Conservation (phyloP, 2,113 vertebrate genomes). For the Apaloderma vittatum region DNA sequence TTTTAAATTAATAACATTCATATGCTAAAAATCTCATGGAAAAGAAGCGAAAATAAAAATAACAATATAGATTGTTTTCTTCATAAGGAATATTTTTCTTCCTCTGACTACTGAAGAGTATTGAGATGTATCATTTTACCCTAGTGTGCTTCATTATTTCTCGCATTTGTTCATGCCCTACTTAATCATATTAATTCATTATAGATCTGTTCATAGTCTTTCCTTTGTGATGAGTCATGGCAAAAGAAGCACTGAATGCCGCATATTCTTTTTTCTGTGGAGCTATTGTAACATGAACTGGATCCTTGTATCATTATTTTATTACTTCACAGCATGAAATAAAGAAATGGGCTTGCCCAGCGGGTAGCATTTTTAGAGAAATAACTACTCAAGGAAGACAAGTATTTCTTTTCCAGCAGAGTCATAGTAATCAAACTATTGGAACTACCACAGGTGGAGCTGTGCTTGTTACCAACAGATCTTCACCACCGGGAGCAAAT, state of each 20-base stretch:
- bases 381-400: neutral
- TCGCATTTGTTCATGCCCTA: neutral
- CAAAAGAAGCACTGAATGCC: neutral
- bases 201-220: neutral
- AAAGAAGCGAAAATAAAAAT: neutral
- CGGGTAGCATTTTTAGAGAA: neutral
- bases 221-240: neutral
- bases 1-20: neutral
- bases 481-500: neutral
- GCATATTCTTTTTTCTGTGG: neutral
- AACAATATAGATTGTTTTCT: neutral
- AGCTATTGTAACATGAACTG: neutral
- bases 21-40: neutral
- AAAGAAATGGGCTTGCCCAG: neutral
- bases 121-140: neutral
- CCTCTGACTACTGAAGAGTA: neutral
- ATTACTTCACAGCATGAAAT: neutral
- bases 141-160: neutral
- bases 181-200: constrained; percentile 6
- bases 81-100: neutral
- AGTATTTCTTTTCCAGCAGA: neutral
- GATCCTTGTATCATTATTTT: neutral
- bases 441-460: neutral
- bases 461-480: neutral
- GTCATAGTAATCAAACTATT: neutral